Percentiles rank a stretch among this genome's conserved stretches.
These are phyloP conservation scores for Ganaspis sp. DNA, from an alignment of 1,140 invertebrate species.

Conservation along the genomic window DNA sequence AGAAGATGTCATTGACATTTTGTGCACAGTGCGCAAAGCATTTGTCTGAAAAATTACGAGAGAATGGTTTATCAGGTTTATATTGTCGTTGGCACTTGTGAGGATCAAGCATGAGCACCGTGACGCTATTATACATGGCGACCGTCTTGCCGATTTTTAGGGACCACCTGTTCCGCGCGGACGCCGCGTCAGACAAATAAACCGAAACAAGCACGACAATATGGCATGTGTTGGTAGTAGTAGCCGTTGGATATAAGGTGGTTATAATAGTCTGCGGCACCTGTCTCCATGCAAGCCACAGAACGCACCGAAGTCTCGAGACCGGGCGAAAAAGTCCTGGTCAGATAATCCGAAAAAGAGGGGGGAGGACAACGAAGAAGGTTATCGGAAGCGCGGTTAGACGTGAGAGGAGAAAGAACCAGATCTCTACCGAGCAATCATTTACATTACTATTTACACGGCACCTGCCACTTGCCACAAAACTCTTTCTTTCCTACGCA, in stretches of 20 bases:
- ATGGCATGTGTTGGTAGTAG: conserved; percentile 54
- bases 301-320: conserved; percentile 50
- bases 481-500: conserved; percentile 39
- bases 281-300: conserved; percentile 58
- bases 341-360: not conserved
- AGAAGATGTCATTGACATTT: conserved; percentile 10
- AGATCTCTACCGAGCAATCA: conserved; percentile 30
- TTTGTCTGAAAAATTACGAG: not conserved
- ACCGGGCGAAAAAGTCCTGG: not conserved
- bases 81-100: not conserved
- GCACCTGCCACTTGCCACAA: conserved; percentile 58
- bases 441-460: conserved; percentile 52
- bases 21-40: not conserved
- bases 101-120: conserved; percentile 44
- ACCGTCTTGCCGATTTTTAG: conserved; percentile 50
- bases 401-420: conserved; percentile 42
- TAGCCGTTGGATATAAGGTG: conserved; percentile 53
- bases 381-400: conserved; percentile 18
- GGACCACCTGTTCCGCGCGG: conserved; percentile 60
- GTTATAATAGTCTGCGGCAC: conserved; percentile 62
- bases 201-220: conserved; percentile 56
- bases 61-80: not conserved
- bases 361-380: conserved; percentile 29
- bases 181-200: conserved; percentile 53
- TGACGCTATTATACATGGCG: conserved; percentile 54